Evolutionary conservation across 2,888 invertebrate genomes (phyloP).

Genomic region (Andrena fulva): DNA sequence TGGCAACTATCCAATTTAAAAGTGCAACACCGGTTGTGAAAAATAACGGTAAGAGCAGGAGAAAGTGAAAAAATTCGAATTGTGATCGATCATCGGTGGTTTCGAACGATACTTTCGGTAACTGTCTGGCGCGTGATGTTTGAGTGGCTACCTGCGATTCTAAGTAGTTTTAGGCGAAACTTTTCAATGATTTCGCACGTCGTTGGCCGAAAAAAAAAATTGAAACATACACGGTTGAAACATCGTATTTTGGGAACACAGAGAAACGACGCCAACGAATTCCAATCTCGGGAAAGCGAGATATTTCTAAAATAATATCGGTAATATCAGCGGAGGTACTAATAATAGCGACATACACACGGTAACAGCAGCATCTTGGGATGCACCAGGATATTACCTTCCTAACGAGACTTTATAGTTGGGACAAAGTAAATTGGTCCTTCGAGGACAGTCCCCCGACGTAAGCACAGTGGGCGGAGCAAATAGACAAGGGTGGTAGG

Average conservation of each 20-base stretch:
- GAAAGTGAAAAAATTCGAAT: not conserved
- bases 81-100: not conserved
- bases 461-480: no score
- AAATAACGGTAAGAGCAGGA: not conserved
- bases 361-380: slow-evolving; percentile 1
- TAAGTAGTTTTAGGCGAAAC: not conserved
- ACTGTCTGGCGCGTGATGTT: not conserved
- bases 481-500: not conserved
- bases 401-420: slow-evolving; percentile 22
- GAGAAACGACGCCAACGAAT: slow-evolving; percentile 31
- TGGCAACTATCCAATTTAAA: no score
- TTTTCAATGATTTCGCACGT: not conserved
- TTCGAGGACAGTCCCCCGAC: not conserved
- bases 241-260: slow-evolving; percentile 24
- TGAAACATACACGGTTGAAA: not conserved
- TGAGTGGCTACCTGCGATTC: not conserved
- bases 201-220: not conserved
- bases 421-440: not conserved
- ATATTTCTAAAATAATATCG: slow-evolving; percentile 17
- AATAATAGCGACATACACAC: not conserved
- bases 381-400: slow-evolving; percentile 17
- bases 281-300: not conserved
- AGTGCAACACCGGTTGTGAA: not conserved
- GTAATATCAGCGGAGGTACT: not conserved
- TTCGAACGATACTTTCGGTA: slow-evolving; percentile 1